These are phyloP conservation scores for Drosophila pegasa DNA, from an alignment of 2,888 invertebrate genomes.

Conservation along the genomic window DNA sequence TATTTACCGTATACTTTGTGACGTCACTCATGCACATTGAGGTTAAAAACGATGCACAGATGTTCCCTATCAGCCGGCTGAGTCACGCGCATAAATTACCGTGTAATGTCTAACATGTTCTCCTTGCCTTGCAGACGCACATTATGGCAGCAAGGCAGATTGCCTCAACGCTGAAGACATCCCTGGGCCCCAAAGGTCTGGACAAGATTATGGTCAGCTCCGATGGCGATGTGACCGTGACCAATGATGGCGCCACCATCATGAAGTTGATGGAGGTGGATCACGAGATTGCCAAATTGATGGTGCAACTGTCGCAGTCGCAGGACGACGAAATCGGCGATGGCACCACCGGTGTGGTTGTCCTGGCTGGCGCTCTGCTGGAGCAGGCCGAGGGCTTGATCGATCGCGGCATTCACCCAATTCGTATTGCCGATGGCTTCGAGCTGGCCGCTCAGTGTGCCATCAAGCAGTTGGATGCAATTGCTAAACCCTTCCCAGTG, in stretches of 20 bases:
- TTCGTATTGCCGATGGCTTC: constrained; percentile 99
- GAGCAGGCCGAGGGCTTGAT: constrained; percentile 97
- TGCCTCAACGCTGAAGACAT: constrained; percentile 94
- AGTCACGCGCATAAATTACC: constrained; percentile 68
- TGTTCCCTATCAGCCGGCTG: constrained; percentile 64
- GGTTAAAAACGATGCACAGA: constrained; percentile 78
- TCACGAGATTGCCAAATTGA: constrained; percentile 98
- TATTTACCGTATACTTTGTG: constrained; percentile 22
- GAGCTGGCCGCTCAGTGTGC: constrained; percentile 97
- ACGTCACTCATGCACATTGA: constrained; percentile 62
- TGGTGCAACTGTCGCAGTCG: constrained; percentile 99
- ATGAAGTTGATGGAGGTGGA: constrained; percentile 99
- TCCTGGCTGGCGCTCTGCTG: constrained; percentile 92
- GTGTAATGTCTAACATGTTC: constrained; percentile 6
- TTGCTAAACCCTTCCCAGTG: constrained; percentile 95
- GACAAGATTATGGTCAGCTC: constrained; percentile 99
- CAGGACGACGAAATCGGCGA: constrained; percentile 99
- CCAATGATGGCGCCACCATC: constrained; percentile 99
- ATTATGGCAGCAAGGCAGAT: constrained; percentile 98
- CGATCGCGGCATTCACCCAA: constrained; percentile 99
- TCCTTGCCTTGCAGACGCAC: constrained; percentile 92
- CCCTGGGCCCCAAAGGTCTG: constrained; percentile 97
- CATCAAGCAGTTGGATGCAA: constrained; percentile 92
- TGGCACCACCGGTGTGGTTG: constrained; percentile 99
- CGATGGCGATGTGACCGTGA: constrained; percentile 98